Evolutionary conservation across 1,140 invertebrate genomes (phyloP), one percentile per base, ranked within the genome.

Genomic region (honey bee (Apis mellifera)): DNA sequence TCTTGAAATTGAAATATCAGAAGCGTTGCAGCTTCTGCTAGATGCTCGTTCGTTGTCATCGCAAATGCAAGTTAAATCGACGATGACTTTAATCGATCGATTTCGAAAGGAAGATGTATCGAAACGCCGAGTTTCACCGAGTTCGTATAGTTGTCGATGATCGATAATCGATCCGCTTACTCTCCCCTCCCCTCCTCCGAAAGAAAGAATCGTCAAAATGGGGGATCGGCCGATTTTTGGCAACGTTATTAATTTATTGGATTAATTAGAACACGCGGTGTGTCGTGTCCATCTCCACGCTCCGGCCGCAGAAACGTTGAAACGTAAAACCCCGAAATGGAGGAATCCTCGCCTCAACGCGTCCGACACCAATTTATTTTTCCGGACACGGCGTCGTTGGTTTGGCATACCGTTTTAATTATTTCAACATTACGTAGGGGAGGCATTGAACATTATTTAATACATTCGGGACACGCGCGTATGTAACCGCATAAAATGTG

Each of bases 361-460:
- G 52, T 1, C 21, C 26, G 0, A 17, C 59, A 21, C 19, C 26
- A 50, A 64, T 64, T 32, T 32, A 32, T 62, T 57, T 86, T 83
- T 70, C 55, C 21, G 15, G 59, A 69, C 69, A n/a, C 70, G 23
- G 12, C 15, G 21, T 60, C n/a, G 71, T 60, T 57, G 1, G 42
- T 3, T n/a, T 13, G 72, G 21, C 48, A 4, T 64, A 26, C 62
- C 82, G 69, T 86, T 80, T 79, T 83, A 66, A 86, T 87, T 86
- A 80, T 87, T 87, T 86, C 81, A 80, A 84, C 81, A 79, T 81
- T 32, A 78, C 81, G 52, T 15, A 60, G 78, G 50, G 77, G 70
- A 54, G 60, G 74, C 75, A 73, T 84, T 70, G 60, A 64, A 60
- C 77, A 57, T 57, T 84, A 76, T 84, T 87, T 86, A 86, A 80